A percentile compares a stretch with the other conserved stretches of the same genome.
These are phyloP conservation scores for Chymomyza costata DNA, from an alignment of 1,140 invertebrate species.

Conservation along the genomic window DNA sequence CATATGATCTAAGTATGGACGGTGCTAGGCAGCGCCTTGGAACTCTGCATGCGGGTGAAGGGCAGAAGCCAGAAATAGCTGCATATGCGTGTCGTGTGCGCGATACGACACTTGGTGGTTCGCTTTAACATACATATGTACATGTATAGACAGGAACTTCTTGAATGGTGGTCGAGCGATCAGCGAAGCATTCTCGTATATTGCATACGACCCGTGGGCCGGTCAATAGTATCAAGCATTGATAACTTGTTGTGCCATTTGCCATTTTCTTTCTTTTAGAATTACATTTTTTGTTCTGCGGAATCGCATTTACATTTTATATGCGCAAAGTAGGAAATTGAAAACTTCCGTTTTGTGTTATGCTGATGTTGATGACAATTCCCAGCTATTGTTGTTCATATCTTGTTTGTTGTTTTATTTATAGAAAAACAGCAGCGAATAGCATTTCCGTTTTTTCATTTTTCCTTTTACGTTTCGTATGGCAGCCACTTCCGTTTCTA, in stretches of 20 bases:
- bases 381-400: conserved; percentile 35
- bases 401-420: conserved; percentile 32
- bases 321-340: conserved; percentile 66
- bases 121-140: too few relatives aligned
- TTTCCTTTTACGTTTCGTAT: conserved; percentile 25
- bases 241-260: conserved; percentile 18
- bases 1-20: neutral
- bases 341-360: conserved; percentile 63
- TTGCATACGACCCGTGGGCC: conserved; percentile 51
- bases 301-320: conserved; percentile 49
- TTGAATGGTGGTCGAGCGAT: too few relatives aligned
- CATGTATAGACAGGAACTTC: too few relatives aligned
- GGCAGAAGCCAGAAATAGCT: too few relatives aligned
- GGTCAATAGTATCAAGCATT: too few relatives aligned
- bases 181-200: too few relatives aligned
- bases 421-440: conserved; percentile 35
- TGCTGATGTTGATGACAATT: conserved; percentile 57
- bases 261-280: conserved; percentile 6
- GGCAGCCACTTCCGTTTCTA: conserved; percentile 58
- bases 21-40: neutral
- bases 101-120: too few relatives aligned
- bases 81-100: too few relatives aligned
- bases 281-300: conserved; percentile 30
- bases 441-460: conserved; percentile 55
- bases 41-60: conserved; percentile 7